Conservation (phyloP, 1,140 invertebrate species). For the Lineus longissimus region DNA sequence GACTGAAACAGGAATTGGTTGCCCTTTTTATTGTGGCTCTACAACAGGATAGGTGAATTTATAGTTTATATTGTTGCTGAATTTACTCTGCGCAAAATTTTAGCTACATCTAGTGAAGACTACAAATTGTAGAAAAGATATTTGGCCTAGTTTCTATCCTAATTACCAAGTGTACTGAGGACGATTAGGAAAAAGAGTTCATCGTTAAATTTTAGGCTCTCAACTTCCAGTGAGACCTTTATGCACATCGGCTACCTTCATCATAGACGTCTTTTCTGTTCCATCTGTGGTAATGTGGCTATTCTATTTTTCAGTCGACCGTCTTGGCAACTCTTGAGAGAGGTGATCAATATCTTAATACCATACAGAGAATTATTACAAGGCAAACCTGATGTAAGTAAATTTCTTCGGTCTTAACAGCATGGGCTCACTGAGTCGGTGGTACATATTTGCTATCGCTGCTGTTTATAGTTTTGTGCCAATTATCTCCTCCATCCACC, state of each 20-base stretch:
- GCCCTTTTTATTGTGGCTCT: slow-evolving; percentile 38
- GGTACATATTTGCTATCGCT: neutral
- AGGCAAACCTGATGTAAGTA: slow-evolving; percentile 26
- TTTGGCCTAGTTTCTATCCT: neutral
- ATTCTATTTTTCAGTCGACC: slow-evolving; percentile 32
- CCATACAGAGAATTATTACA: slow-evolving; percentile 34
- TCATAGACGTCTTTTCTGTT: too few species aligned
- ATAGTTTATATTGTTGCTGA: neutral
- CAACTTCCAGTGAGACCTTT: neutral
- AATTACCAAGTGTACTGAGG: neutral
- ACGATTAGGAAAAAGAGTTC: neutral
- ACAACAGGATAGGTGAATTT: slow-evolving; percentile 42
- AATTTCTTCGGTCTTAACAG: neutral
- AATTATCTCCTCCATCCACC: neutral
- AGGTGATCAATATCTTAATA: slow-evolving; percentile 32
- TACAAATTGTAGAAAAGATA: too few species aligned
- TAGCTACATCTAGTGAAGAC: neutral
- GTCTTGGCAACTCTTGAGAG: slow-evolving; percentile 37
- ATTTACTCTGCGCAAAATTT: slow-evolving; percentile 3
- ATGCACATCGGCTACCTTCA: too few species aligned
- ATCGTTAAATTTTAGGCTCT: neutral
- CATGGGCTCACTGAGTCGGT: neutral
- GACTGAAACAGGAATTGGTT: slow-evolving; percentile 38
- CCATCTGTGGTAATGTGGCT: neutral
- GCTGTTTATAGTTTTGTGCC: neutral